Base-by-base conservation (phyloP, 1,140 invertebrate genomes). In the Ectropis grisescens region DNA sequence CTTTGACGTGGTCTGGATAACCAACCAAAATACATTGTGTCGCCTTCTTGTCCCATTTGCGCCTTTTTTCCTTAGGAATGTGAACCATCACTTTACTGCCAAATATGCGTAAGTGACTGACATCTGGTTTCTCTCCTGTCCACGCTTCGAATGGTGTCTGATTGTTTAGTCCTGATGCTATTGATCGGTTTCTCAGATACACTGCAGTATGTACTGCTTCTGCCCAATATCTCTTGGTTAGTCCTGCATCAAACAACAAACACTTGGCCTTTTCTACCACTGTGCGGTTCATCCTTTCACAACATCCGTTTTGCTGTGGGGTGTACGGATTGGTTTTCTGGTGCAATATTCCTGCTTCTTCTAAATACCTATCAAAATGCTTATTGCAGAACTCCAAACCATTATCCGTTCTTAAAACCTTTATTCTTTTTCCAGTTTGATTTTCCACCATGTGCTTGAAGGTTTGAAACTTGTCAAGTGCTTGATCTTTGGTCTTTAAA, bases 101-200 rank as follows among this genome's bases (percentile, higher is more conserved):
- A 50, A 64, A 64, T 28, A 66, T 45, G 34, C 38, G 35, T 3
- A 66, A 14, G 29, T 60, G 15, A 26, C 33, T 31, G 5, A 59
- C 7, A 37, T 60, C 35, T 22, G 47, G 40, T 15, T 43, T 45
- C 30, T 13, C 11, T 26, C 35, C 36, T 29, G 9, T 34, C 52
- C 45, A 62, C 13, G 33, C 13, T 37, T 58, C 33, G 27, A 12
- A 28, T 11, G 27, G 11, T 12, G 27, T 28, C 12, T 28, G 7
- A 1, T 28, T 12, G 13, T 28, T 11, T 8, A 28, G 11, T 28
- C 11, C 11, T 13, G n/a, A 4, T 12, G 11, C 27, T 2, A 28
- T 3, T 4, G 27, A 28, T 26, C 24, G 4, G 24, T 26, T 26
- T 26, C 10, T 26, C 24, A 26, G 10, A 10, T 26, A 26, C 2